These are phyloP conservation scores for Tipula confusa DNA, from an alignment of 2,888 invertebrate genomes.

Conservation along the genomic window DNA sequence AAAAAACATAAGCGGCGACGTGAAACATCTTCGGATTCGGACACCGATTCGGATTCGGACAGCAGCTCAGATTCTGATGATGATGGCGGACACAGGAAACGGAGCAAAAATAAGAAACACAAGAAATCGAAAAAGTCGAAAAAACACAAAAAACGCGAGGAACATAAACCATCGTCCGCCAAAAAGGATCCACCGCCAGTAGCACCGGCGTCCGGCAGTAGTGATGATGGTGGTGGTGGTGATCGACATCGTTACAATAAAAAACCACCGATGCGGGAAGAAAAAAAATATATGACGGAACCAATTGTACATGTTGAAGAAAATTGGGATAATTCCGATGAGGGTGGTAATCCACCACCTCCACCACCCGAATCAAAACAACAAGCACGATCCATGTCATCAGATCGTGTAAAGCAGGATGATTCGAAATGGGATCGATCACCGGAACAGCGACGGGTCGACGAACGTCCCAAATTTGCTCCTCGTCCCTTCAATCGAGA, in stretches of 20 bases:
- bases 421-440: constrained; percentile 35
- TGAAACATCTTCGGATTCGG: neutral
- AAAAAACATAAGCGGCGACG: constrained; percentile 3
- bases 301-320: neutral
- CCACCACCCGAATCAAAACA: constrained; percentile 33
- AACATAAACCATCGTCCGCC: neutral
- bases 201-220: neutral
- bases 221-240: constrained; percentile 33
- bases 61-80: neutral
- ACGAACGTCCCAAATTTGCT: constrained; percentile 35
- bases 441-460: constrained; percentile 36
- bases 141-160: neutral
- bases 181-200: neutral
- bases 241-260: constrained; percentile 34
- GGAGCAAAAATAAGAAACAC: constrained; percentile 7
- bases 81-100: neutral
- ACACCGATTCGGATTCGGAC: neutral
- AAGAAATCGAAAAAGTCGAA: neutral
- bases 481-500: constrained; percentile 34
- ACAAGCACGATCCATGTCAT: constrained; percentile 35
- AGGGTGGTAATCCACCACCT: neutral
- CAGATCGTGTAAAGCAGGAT: constrained; percentile 31
- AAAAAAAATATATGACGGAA: neutral
- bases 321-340: constrained; percentile 21
- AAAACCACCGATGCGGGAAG: neutral